Evolutionary conservation across 2,797 vertebrate genomes (phyloP), one percentile per base, ranked within the genome.

Genomic region (Sebastes hubbsi): DNA sequence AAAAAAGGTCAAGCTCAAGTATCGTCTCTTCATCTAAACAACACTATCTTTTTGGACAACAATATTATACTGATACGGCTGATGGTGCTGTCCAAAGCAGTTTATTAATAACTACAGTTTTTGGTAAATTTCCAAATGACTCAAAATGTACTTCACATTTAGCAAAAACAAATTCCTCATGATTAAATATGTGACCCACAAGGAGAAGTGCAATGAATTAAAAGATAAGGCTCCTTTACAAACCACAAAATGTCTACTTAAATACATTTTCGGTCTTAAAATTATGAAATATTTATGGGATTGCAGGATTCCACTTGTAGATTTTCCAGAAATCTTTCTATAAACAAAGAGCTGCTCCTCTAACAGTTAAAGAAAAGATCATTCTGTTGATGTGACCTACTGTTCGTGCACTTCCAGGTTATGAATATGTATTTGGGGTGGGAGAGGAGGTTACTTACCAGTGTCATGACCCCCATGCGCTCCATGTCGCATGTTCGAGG

Each of bases 381-480:
- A 30, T 30, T 61, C 29, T 18, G 13, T 61, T 10, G 36, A 16
- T 32, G 18, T 10, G 12, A 3, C 20, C n/a, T 62, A 7, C 29
- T 72, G 38, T 24, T 18, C 0, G 22, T 8, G 30, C 12, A 36
- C 30, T 25, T 13, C 24, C 34, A 27, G 10, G 4, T 5, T 1
- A 20, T 22, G 20, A 70, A 24, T 38, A 20, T 36, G 9, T 58
- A 11, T 38, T 38, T 58, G 10, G 20, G 34, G 2, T 16, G 22
- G 18, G 42, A 63, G n/a, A 25, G 3, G 14, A 20, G 20, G 14
- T 1, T 27, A 46, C 65, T 27, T n/a, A 99, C 99, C 97, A 99
- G 95, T 0, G 99, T 99, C 98, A 99, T 99, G 82, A 98, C 96
- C 32, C 99, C 99, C 98, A 99, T 99, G 59, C 99, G 97, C 88